Percentiles rank a stretch among this genome's conserved stretches.
These are phyloP conservation scores for Heterodera schachtii DNA, from an alignment of 1,140 invertebrate species.

Conservation along the genomic window DNA sequence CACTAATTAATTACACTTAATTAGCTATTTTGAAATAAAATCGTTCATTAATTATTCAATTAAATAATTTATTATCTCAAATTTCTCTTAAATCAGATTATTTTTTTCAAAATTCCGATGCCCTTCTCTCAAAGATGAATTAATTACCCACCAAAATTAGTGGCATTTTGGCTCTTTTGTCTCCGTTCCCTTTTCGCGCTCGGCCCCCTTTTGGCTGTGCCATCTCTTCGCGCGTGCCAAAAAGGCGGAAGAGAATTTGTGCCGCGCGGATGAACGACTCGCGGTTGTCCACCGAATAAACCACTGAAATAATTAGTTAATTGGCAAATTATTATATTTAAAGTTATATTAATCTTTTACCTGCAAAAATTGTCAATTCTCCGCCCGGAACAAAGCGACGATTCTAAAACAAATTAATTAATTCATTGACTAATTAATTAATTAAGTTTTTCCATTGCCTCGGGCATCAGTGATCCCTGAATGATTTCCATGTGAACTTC, in stretches of 20 bases:
- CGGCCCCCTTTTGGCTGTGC: slow-evolving; percentile 6
- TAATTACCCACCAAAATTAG: slow-evolving; percentile 35
- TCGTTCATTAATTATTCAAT: too few species aligned
- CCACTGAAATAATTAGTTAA: slow-evolving; percentile 38
- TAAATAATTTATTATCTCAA: too few species aligned
- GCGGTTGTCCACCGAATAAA: slow-evolving; percentile 55
- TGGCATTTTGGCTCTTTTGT: slow-evolving; percentile 30
- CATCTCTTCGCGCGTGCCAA: slow-evolving; percentile 25
- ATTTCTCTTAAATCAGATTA: too few species aligned
- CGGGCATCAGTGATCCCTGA: slow-evolving; percentile 44
- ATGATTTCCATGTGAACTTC: slow-evolving; percentile 55
- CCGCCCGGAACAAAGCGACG: slow-evolving; percentile 18
- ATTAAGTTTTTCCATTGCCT: background rate
- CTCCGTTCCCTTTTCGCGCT: slow-evolving; percentile 14
- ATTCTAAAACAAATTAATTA: slow-evolving; percentile 20
- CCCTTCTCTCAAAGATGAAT: too few species aligned
- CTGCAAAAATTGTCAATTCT: slow-evolving; percentile 32
- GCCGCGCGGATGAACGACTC: slow-evolving; percentile 56
- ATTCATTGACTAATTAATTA: background rate
- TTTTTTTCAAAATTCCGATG: too few species aligned
- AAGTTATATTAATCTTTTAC: slow-evolving; percentile 9
- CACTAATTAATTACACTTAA: too few species aligned
- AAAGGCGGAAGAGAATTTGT: slow-evolving; percentile 53
- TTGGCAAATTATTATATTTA: slow-evolving; percentile 14
- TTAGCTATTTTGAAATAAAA: too few species aligned